A percentile compares a stretch with the other conserved stretches of the same genome.
These are phyloP conservation scores for Hypotaenidia philippensis DNA, from an alignment of 2,797 vertebrate genomes.

Conservation along the genomic window DNA sequence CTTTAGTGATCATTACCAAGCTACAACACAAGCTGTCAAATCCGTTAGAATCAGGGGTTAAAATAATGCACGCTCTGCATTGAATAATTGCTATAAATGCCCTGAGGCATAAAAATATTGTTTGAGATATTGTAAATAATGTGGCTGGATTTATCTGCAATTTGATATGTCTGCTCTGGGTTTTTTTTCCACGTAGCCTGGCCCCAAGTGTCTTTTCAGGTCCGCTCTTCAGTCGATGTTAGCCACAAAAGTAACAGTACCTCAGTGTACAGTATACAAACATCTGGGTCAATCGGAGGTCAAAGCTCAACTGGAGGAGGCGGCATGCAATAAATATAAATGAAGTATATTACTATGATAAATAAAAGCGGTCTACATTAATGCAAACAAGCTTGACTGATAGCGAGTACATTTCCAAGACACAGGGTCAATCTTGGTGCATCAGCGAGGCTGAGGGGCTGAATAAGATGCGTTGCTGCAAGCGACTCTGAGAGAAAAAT, in stretches of 20 bases:
- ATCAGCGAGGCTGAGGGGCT: background rate
- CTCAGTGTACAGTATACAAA: background rate
- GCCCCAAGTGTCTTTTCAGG: background rate
- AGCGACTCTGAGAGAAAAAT: conserved; percentile 15
- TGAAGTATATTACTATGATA: conserved; percentile 21
- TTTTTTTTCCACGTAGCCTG: background rate
- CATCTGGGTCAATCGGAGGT: conserved; percentile 31
- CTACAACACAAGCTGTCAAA: conserved; percentile 28
- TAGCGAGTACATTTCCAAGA: conserved; percentile 13
- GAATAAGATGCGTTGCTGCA: background rate
- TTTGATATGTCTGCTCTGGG: background rate
- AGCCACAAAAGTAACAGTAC: conserved; percentile 3
- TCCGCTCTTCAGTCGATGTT: background rate
- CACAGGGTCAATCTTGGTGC: conserved; percentile 35
- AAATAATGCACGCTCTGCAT: conserved; percentile 28
- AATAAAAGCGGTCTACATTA: conserved; percentile 18
- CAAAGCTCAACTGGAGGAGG: conserved; percentile 16
- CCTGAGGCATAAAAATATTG: conserved; percentile 35
- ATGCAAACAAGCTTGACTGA: conserved; percentile 48
- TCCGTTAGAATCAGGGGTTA: background rate
- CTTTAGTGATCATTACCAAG: conserved; percentile 29
- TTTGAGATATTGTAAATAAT: conserved; percentile 35
- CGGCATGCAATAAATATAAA: conserved; percentile 32
- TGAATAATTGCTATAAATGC: conserved; percentile 57
- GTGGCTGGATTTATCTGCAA: conserved; percentile 32